A percentile compares a stretch with the other conserved stretches of the same genome.
Conservation (phyloP, 2,888 invertebrate species). For the Cremastinae sp. region DNA sequence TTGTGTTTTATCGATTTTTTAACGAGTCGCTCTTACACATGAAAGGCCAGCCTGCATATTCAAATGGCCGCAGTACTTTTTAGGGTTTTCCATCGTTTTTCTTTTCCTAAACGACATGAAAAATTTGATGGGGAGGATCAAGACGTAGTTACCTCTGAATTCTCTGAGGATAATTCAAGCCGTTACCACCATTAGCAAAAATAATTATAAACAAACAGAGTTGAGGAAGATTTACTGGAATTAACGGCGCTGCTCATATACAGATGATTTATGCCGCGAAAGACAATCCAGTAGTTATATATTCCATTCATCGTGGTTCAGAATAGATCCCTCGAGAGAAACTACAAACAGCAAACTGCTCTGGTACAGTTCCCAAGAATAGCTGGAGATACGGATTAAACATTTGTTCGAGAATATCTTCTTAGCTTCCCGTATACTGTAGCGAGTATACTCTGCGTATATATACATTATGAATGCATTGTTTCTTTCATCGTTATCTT, state of each 20-base stretch:
- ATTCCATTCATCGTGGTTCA: conserved; percentile 1
- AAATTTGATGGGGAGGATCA: too few species aligned
- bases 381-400: conserved; percentile 14
- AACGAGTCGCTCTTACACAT: conserved; percentile 44
- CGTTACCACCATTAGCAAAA: too few species aligned
- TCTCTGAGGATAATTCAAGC: too few species aligned
- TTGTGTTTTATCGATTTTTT: conserved; percentile 60
- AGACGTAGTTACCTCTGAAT: too few species aligned
- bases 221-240: too few species aligned
- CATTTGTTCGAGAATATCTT: conserved; percentile 41
- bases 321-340: conserved; percentile 40
- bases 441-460: conserved; percentile 24
- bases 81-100: too few species aligned
- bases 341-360: not conserved
- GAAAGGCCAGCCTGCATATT: too few species aligned
- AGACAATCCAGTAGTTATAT: conserved; percentile 10
- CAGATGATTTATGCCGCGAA: conserved; percentile 1
- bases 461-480: conserved; percentile 33
- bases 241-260: conserved; percentile 1
- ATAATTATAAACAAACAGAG: too few species aligned
- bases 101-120: too few species aligned
- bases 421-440: conserved; percentile 32
- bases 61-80: too few species aligned
- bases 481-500: conserved; percentile 27
- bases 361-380: not conserved